Evolutionary conservation across 2,113 vertebrate genomes (phyloP), one percentile per base, ranked within the genome.

Genomic region (Neopipo cinnamomea): DNA sequence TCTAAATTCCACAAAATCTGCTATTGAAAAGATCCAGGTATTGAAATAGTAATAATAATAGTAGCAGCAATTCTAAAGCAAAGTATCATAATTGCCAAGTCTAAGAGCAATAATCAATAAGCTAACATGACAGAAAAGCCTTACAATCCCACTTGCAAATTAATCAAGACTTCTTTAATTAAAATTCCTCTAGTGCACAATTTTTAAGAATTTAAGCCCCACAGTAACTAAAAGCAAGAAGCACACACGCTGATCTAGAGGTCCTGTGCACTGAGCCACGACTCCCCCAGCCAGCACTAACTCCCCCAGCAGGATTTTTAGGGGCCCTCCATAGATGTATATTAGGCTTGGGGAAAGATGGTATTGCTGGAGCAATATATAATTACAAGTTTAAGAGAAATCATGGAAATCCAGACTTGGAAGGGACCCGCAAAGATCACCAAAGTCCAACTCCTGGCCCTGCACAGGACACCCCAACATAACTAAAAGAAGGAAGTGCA

Each of bases 281-380:
- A 52, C 62, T 65, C 44, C 63, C 44, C 41, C 17, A 41, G 33
- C 28, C 41, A 59, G 30, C 7, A 53, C 66, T 85, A 41, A 25
- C 42, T 53, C 24, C 39, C 58, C 35, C 58, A 61, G 37, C 27
- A 88, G 75, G 67, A 52, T 25, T 65, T 61, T 56, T 4, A 73
- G 42, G 58, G 50, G 46, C 49, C 31, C 82, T 21, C 44, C 46
- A 58, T 0, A 39, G 18, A 47, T 22, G 12, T 18, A 4, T 35
- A 12, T 55, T 8, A 79, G 16, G 47, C 44, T 49, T 27, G 19
- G 23, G 56, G 42, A 52, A 85, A 82, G 35, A 27, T 12, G 2
- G 2, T 14, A 14, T 11, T 61, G 52, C 21, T 72, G 49, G 19
- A 71, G 30, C 63, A 50, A 28, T 0, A 24, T 0, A 2, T 5